Base-by-base conservation (phyloP, 1,140 invertebrate species). In the Apis florea region DNA sequence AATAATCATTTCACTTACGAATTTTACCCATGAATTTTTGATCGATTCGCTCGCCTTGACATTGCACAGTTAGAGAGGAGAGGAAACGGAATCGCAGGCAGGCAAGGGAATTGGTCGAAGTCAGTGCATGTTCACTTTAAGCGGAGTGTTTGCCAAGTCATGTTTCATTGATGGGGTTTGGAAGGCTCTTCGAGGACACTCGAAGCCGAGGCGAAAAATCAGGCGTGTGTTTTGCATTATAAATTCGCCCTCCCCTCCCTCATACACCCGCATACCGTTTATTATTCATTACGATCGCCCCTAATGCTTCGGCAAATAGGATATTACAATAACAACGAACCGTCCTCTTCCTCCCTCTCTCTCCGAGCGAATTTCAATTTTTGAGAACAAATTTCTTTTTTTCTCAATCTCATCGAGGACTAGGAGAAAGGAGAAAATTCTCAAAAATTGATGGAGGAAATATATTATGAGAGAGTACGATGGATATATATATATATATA, bases 81-180 rank as follows among this genome's bases (percentile, higher is more conserved):
- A 72, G 72, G 61, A 59, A 76, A 69, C 59, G 66, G 61, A 76
- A 82, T 68, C 54, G 72, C 53, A 24, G 21, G 21, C n/a, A 80
- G 68, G 56, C 17, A 15, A 10, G 70, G 72, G 53, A 82, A 76
- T 56, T 58, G 72, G 54, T 51, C 61, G 53, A 69, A 82, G 72
- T 82, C 72, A 54, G 64, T 76, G 72, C 69, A 75, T 82, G 72
- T 82, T 82, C 79, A 54, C 79, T 82, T 82, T 82, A 76, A 72
- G 51, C 64, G 79, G 24, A 82, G 61, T 76, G 79, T 82, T 76
- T 82, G 79, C 72, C 71, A 69, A 82, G 72, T 76, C 79, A 76
- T 82, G 79, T 82, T 82, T 82, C 73, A 82, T 76, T 82, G 79
- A 82, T 82, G 64, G 79, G n/a, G 54, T 69, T 81, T 26, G 40